Conservation (phyloP, 1,140 invertebrate species). For the Melanaphis sacchari region DNA sequence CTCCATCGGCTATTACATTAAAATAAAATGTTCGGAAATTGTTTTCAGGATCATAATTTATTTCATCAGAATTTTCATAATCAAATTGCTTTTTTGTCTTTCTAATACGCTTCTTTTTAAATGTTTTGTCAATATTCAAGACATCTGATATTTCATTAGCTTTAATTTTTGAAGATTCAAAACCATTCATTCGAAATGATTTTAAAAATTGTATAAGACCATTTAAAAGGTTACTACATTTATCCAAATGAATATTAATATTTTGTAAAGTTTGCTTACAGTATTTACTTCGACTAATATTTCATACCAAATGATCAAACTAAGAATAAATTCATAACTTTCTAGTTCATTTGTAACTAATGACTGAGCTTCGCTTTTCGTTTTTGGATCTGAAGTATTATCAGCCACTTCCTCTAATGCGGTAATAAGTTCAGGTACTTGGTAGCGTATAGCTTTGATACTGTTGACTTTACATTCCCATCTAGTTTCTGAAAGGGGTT, state of each 20-base stretch:
- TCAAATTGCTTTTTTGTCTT: conserved; percentile 7
- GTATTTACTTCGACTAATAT: conserved; percentile 5
- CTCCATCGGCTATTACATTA: background rate
- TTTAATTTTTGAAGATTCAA: conserved; percentile 31
- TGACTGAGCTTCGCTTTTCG: background rate
- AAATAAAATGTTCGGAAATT: conserved; percentile 14
- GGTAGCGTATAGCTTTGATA: too few relatives aligned
- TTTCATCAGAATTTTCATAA: background rate
- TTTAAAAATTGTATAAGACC: background rate
- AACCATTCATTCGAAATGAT: conserved; percentile 1
- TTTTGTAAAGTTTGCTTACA: background rate
- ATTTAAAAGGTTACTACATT: background rate
- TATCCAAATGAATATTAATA: background rate
- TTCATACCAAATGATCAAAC: conserved; percentile 12
- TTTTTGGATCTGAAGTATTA: background rate
- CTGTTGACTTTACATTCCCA: too few relatives aligned
- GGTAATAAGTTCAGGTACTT: too few relatives aligned
- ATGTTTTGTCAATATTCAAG: conserved; percentile 1
- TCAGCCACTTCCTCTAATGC: too few relatives aligned
- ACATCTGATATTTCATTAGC: background rate
- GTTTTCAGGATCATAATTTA: background rate
- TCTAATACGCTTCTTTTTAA: background rate
- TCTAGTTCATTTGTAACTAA: background rate
- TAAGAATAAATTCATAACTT: conserved; percentile 18
- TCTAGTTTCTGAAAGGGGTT: too few relatives aligned